A percentile compares a stretch with the other conserved stretches of the same genome.
Conservation (phyloP, 2,113 vertebrate genomes). For the Macquaria australasica region DNA sequence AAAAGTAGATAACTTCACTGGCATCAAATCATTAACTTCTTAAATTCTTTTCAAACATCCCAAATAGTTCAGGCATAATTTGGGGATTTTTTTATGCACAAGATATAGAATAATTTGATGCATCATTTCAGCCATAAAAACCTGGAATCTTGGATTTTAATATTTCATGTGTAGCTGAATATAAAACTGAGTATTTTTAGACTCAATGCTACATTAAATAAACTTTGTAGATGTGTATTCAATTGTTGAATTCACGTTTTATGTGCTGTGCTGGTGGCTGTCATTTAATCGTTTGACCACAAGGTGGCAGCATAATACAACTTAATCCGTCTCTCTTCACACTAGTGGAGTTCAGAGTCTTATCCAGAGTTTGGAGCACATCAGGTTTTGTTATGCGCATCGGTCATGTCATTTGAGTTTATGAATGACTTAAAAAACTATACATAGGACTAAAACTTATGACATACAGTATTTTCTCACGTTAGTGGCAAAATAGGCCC, state of each 20-base stretch:
- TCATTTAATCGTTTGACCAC: constrained; percentile 19
- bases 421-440: not conserved
- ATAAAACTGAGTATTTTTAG: not conserved
- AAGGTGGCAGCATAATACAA: constrained; percentile 35
- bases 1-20: not conserved
- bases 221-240: not conserved
- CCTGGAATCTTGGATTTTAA: too few relatives aligned
- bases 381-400: not conserved
- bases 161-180: too few relatives aligned
- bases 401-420: not conserved
- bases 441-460: not conserved
- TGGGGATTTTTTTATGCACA: too few relatives aligned
- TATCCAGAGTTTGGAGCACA: not conserved
- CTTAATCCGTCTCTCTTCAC: accelerated
- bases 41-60: not conserved
- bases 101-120: too few relatives aligned
- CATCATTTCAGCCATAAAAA: too few relatives aligned
- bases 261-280: not conserved
- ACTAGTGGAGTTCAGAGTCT: accelerated
- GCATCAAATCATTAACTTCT: not conserved
- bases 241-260: not conserved
- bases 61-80: too few relatives aligned
- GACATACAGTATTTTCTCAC: not conserved
- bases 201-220: not conserved
- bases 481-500: not conserved